Evolutionary conservation across 2,888 invertebrate species (phyloP).

Genomic region (Serripes groenlandicus): DNA sequence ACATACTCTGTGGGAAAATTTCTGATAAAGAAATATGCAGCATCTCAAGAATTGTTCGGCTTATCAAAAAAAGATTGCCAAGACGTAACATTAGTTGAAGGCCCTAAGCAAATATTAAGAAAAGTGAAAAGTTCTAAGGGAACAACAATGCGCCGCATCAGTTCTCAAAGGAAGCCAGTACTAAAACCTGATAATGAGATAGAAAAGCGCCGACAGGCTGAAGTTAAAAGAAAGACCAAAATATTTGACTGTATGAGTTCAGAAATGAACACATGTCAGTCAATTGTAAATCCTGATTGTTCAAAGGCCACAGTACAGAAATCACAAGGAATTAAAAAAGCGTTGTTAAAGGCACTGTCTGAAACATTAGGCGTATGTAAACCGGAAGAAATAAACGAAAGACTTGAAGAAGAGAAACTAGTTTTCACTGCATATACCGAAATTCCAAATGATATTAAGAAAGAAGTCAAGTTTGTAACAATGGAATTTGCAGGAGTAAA

Average conservation of each 20-base stretch:
- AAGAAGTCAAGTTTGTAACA: not conserved
- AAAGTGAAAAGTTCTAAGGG: conserved; percentile 32
- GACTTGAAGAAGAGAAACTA: too few relatives aligned
- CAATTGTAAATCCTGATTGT: conserved; percentile 45
- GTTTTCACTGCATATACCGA: too few relatives aligned
- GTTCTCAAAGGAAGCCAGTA: not conserved
- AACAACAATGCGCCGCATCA: conserved; percentile 26
- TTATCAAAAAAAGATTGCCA: conserved; percentile 11
- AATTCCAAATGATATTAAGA: not conserved
- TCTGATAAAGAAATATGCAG: conserved; percentile 33
- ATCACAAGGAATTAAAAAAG: conserved; percentile 27
- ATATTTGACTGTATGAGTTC: conserved; percentile 17
- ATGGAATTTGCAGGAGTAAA: conserved; percentile 55
- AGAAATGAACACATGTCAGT: conserved; percentile 49
- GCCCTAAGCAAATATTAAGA: conserved; percentile 22
- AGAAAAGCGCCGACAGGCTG: conserved; percentile 19
- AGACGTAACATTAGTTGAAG: conserved; percentile 6
- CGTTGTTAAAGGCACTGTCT: not conserved
- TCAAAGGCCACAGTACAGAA: conserved; percentile 38
- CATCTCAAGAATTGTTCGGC: conserved; percentile 18
- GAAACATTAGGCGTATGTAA: not conserved
- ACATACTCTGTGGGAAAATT: conserved; percentile 23
- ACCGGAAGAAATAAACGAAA: too few relatives aligned
- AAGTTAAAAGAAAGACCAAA: conserved; percentile 26
- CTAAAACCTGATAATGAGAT: not conserved